These are phyloP conservation scores for Diogma glabrata DNA, from an alignment of 2,888 invertebrate genomes.

Conservation along the genomic window DNA sequence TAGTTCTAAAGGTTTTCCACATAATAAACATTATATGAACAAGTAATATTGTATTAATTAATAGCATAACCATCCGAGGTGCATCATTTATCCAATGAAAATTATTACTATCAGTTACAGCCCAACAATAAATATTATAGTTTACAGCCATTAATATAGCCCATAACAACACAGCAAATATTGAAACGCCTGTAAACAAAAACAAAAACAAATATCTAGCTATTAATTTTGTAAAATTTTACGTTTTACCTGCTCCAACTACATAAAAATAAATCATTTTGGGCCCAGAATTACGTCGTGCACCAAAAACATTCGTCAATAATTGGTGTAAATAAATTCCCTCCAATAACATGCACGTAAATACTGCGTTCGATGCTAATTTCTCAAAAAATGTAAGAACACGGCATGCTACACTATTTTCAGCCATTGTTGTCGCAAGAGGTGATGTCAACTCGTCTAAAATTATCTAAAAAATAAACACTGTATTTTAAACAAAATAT, in stretches of 20 bases:
- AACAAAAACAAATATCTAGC: background rate
- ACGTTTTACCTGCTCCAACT: conserved; percentile 36
- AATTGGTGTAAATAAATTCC: conserved; percentile 53
- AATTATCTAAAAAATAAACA: conserved; percentile 29
- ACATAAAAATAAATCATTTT: conserved; percentile 39
- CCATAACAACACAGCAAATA: conserved; percentile 46
- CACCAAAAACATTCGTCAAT: conserved; percentile 51
- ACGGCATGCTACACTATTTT: conserved; percentile 42
- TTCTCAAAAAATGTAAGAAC: conserved; percentile 44
- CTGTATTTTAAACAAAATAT: no score
- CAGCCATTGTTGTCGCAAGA: conserved; percentile 37
- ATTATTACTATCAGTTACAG: conserved; percentile 41
- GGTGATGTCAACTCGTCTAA: conserved; percentile 40
- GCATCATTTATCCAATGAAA: conserved; percentile 51
- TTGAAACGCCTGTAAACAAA: conserved; percentile 29
- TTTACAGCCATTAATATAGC: conserved; percentile 39
- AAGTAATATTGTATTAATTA: conserved; percentile 46
- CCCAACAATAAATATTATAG: conserved; percentile 48
- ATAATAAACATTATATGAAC: conserved; percentile 53
- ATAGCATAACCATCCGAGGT: conserved; percentile 44
- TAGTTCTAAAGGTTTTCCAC: conserved; percentile 46
- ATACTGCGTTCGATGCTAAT: conserved; percentile 46
- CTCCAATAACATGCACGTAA: conserved; percentile 57
- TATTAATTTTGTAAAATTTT: background rate
- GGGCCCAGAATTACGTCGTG: conserved; percentile 32